Conservation (phyloP, 30 jellyfish, hydroid and myxozoan genomes). For the Aurelia coerulea region DNA sequence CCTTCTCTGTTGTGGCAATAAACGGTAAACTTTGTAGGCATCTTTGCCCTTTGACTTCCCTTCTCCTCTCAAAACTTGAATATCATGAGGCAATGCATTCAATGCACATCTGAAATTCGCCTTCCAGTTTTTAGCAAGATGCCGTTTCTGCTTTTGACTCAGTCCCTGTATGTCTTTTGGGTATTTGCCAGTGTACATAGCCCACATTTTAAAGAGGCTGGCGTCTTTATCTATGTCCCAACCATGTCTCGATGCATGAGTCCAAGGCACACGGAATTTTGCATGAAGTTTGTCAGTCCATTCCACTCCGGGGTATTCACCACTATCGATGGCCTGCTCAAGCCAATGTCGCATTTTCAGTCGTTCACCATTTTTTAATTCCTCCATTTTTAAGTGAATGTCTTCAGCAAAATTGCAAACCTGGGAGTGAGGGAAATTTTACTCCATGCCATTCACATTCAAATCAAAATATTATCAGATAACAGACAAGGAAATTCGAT, state of each 20-base stretch:
- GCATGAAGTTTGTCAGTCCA: conserved; percentile 71
- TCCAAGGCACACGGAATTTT: conserved; percentile 83
- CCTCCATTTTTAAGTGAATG: neutral
- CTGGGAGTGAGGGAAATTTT: neutral
- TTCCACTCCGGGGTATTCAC: conserved; percentile 73
- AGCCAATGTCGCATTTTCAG: conserved; percentile 87
- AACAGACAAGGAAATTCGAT: too few relatives aligned
- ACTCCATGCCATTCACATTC: neutral
- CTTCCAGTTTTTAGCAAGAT: conserved; percentile 84
- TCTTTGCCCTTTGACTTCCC: conserved; percentile 84
- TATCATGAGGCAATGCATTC: conserved; percentile 76
- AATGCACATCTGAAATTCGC: conserved; percentile 95
- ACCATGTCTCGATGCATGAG: conserved; percentile 95
- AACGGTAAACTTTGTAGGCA: conserved; percentile 77
- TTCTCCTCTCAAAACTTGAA: conserved; percentile 39
- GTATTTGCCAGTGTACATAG: conserved; percentile 85
- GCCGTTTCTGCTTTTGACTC: conserved; percentile 31
- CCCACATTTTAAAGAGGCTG: conserved; percentile 87
- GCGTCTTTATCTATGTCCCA: conserved; percentile 85
- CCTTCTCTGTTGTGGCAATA: conserved; percentile 50
- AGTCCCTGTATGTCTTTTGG: conserved; percentile 27
- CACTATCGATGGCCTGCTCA: conserved; percentile 58
- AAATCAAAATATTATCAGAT: neutral
- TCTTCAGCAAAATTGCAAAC: too few relatives aligned
- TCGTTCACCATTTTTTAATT: conserved; percentile 61